A percentile compares a stretch with the other conserved stretches of the same genome.
These are phyloP conservation scores for Pseudopleuronectes americanus DNA, from an alignment of 2,797 vertebrate species.

Conservation along the genomic window DNA sequence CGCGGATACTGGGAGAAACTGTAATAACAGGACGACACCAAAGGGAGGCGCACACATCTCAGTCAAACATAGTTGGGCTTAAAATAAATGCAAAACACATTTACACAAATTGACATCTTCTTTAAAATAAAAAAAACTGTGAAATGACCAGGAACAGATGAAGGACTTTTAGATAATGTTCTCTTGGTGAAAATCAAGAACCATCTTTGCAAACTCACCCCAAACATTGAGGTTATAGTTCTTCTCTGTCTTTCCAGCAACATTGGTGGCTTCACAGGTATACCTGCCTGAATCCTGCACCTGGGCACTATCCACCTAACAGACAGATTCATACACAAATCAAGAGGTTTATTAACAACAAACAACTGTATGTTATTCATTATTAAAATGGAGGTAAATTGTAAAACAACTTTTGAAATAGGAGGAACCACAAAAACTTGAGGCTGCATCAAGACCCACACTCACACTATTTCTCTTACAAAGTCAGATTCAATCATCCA, in stretches of 20 bases:
- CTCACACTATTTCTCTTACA: not conserved
- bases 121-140: no score
- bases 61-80: not conserved
- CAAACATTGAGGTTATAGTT: slow-evolving; percentile 96
- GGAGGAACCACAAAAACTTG: not conserved
- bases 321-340: slow-evolving; percentile 19
- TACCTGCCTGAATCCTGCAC: slow-evolving; percentile 94
- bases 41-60: slow-evolving; percentile 48
- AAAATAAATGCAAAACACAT: not conserved
- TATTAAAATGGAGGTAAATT: not conserved
- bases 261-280: slow-evolving; percentile 95
- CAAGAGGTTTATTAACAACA: not conserved
- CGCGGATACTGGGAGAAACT: slow-evolving; percentile 92
- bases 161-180: no score
- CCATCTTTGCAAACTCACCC: slow-evolving; percentile 84
- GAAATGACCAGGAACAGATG: no score
- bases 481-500: not conserved
- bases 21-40: slow-evolving; percentile 61
- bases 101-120: no score
- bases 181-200: not conserved
- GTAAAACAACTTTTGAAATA: not conserved
- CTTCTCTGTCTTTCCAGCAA: slow-evolving; percentile 96
- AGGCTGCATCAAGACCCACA: not conserved
- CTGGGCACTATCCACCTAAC: slow-evolving; percentile 89
- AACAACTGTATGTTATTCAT: not conserved